Conservation (phyloP, 2,797 vertebrate genomes). For the Lophotriccus pileatus region DNA sequence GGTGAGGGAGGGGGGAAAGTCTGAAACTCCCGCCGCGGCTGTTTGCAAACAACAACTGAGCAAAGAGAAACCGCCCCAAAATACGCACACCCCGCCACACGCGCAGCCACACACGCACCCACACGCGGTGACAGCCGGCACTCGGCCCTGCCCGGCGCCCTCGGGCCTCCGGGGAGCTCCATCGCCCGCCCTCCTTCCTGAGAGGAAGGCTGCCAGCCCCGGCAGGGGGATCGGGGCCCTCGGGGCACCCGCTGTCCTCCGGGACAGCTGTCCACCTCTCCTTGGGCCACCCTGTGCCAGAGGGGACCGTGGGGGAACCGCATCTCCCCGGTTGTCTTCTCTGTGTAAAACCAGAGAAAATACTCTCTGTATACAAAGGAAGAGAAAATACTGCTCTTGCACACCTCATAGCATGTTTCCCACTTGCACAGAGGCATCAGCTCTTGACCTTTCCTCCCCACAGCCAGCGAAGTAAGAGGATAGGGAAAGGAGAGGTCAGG, state of each 20-base stretch:
- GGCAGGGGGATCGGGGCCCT: neutral
- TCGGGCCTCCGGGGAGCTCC: neutral
- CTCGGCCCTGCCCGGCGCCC: neutral
- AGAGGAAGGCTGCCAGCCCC: neutral
- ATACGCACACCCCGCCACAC: fast-evolving
- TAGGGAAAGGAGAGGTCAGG: neutral
- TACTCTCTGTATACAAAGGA: neutral
- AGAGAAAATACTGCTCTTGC: neutral
- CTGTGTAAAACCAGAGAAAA: no score
- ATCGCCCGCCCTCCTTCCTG: neutral
- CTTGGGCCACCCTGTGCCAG: neutral
- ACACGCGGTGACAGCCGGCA: neutral
- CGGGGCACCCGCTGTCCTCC: neutral
- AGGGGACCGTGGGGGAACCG: neutral
- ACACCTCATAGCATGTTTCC: neutral
- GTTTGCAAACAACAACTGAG: neutral
- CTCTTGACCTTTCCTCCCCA: neutral
- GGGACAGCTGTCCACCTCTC: neutral
- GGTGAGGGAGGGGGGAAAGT: neutral
- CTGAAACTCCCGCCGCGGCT: neutral
- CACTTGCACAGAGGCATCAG: neutral
- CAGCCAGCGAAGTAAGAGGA: neutral
- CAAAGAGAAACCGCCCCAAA: neutral
- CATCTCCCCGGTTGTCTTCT: neutral
- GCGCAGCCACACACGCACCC: fast-evolving